A percentile compares a stretch with the other conserved stretches of the same genome.
phyloP scores from a whole-genome alignment of 1,140 invertebrate genomes.

The Mesaphorura yosii region DNA sequence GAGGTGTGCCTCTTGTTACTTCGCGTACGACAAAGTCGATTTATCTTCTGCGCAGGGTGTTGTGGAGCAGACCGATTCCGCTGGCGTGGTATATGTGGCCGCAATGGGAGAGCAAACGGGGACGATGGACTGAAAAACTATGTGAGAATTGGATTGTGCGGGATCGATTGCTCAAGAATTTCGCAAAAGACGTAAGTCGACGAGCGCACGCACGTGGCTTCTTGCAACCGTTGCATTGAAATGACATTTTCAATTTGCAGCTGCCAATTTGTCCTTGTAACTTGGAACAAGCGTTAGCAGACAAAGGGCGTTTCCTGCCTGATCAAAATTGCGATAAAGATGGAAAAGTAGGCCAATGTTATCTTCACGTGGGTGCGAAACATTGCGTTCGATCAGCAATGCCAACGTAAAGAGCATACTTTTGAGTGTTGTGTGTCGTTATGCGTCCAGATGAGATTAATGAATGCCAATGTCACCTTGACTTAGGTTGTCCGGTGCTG shows the following conservation, averaged over 20 bases:
- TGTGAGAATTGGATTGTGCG: slow-evolving; percentile 80
- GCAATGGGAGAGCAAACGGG: slow-evolving; percentile 66
- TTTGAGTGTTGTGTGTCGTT: slow-evolving; percentile 1
- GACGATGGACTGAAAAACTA: slow-evolving; percentile 61
- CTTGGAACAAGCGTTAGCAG: slow-evolving; percentile 73
- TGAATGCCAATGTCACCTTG: too few relatives aligned
- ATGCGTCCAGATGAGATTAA: too few relatives aligned
- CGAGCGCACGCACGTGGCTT: too few relatives aligned
- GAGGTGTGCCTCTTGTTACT: background rate
- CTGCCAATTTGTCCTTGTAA: slow-evolving; percentile 81
- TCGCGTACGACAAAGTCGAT: background rate
- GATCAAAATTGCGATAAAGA: slow-evolving; percentile 85
- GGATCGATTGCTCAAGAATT: slow-evolving; percentile 75
- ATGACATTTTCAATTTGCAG: slow-evolving; percentile 16
- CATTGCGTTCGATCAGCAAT: slow-evolving; percentile 86
- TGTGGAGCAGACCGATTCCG: slow-evolving; percentile 85
- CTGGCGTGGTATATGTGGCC: slow-evolving; percentile 80
- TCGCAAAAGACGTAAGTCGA: slow-evolving; percentile 54
- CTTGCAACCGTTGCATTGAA: slow-evolving; percentile 3
- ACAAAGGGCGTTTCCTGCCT: slow-evolving; percentile 83
- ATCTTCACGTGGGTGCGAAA: slow-evolving; percentile 71
- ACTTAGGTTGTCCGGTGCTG: slow-evolving; percentile 66
- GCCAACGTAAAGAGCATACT: slow-evolving; percentile 59
- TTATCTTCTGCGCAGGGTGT: slow-evolving; percentile 41
- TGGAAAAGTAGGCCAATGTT: slow-evolving; percentile 68